Evolutionary conservation across 2,113 vertebrate genomes (phyloP), one percentile per base, ranked within the genome.

Genomic region (Oriolus oriolus): DNA sequence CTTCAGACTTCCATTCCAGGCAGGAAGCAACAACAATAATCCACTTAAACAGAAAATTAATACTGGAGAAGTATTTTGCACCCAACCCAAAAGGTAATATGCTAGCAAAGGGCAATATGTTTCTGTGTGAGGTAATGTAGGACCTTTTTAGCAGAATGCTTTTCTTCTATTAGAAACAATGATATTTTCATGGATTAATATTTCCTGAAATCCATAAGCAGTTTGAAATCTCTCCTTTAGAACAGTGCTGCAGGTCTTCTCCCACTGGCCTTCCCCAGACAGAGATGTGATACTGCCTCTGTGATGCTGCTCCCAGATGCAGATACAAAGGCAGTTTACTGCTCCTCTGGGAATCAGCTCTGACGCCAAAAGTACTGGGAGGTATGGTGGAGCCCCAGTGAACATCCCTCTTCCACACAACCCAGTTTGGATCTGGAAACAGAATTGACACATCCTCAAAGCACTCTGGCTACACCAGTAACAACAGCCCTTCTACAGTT

Each of bases 401-500:
- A 73, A 44, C 9, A 73, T 37, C 2, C 2, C 4, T 16, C 47
- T 81, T 95, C 31, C 60, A 59, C 21, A 52, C 9, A 74, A 53
- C 3, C 8, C 10, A 28, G 1, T n/a, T 42, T 61, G 37, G 45
- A 49, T 70, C 22, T 78, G 31, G 47, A 93, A 73, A 31, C 16
- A 74, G 31, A 74, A 53, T 0, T 57, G 10, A 9, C 15, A 14
- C 1, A 2, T 41, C 23, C 17, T 61, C 10, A 52, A 44, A 53
- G 13, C 21, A 17, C 13, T 65, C 37, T 53, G 28, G n/a, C n/a
- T 54, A 41, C 15, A 7, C 3, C 13, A 56, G 16, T 22, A 23
- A 4, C 23, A 56, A 35, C 7, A 66, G 17, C 5, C 1, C 16
- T 30, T 63, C 60, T 16, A 3, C 1, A 1, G 16, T 28, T 56